Conservation (phyloP, 2,113 vertebrate species). For the Crotophaga sulcirostris region DNA sequence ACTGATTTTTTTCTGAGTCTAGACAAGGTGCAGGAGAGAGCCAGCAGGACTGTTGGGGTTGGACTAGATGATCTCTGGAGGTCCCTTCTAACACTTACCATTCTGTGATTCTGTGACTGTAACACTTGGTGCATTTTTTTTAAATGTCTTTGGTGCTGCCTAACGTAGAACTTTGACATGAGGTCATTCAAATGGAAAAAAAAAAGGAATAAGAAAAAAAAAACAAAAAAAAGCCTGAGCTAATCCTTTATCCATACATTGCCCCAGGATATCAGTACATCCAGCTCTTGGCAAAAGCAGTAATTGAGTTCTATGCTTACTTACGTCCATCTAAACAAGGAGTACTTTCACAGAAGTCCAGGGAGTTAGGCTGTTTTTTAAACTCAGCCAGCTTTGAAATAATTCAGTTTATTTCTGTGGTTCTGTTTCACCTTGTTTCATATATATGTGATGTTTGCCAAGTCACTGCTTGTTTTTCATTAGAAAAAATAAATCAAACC, state of each 20-base stretch:
- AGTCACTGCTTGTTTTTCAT: background rate
- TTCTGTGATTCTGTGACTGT: background rate
- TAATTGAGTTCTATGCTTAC: background rate
- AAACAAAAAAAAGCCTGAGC: background rate
- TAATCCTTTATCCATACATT: background rate
- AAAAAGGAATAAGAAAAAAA: background rate
- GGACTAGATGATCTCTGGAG: too few relatives aligned
- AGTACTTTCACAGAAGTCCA: background rate
- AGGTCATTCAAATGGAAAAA: background rate
- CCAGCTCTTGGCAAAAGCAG: background rate
- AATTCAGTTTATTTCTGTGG: background rate
- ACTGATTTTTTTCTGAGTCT: background rate
- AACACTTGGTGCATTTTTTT: background rate
- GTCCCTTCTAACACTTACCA: too few relatives aligned
- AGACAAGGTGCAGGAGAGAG: background rate
- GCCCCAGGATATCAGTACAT: background rate
- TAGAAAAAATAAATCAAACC: slow-evolving; percentile 5
- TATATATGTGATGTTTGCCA: background rate
- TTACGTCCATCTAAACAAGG: background rate
- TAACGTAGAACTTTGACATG: background rate
- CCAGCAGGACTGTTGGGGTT: background rate
- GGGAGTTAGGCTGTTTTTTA: background rate
- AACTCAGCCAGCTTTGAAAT: background rate
- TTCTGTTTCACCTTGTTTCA: background rate
- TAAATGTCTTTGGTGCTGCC: background rate